Base-by-base conservation (phyloP, 2,888 invertebrate species). In the Phasia obesa region DNA sequence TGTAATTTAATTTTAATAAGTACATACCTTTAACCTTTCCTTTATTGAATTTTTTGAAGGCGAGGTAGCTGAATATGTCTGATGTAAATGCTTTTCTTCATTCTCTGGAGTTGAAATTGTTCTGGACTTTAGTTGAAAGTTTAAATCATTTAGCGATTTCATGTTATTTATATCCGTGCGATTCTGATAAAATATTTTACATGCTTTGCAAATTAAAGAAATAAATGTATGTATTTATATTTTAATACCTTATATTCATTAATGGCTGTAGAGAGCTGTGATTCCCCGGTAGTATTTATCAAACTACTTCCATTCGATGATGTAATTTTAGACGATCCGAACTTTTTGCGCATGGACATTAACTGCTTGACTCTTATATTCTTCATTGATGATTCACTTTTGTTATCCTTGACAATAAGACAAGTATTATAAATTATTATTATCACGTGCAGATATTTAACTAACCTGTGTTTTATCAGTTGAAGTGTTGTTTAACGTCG, bases 351-450 rank as follows among this genome's bases (percentile, higher is more conserved):
- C 47, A 83, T 65, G 31, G 77, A 83, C 49, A 67, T 47, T 38
- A 85, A 55, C 13, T 76, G 77, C 5, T 81, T 76, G 1, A 78
- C 53, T 15, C 78, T 67, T 62, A 49, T n/a, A 42, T 70, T 83
- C 57, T 69, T 71, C 4, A 42, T 62, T 5, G 78, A 74, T 21
- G 64, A 38, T 31, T 65, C 73, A 64, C 70, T 74, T 42, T 59
- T 25, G 17, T 53, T 77, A 3, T 51, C 74, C 75, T 84, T 44
- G 11, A 65, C n/a, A 71, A 51, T 47, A 27, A 27, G 11, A n/a
- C 35, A 35, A 1, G 35, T 2, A 11, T 11, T 11, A 11, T 35
- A 2, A 35, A 11, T 9, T 2, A 11, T 11, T 11, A 11, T 35
- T 11, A 35, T 2, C 11, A 11, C 11, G 35, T 35, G 1, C 35